Evolutionary conservation across 2,797 vertebrate species (phyloP).

Genomic region (Melanotaenia nigrans): DNA sequence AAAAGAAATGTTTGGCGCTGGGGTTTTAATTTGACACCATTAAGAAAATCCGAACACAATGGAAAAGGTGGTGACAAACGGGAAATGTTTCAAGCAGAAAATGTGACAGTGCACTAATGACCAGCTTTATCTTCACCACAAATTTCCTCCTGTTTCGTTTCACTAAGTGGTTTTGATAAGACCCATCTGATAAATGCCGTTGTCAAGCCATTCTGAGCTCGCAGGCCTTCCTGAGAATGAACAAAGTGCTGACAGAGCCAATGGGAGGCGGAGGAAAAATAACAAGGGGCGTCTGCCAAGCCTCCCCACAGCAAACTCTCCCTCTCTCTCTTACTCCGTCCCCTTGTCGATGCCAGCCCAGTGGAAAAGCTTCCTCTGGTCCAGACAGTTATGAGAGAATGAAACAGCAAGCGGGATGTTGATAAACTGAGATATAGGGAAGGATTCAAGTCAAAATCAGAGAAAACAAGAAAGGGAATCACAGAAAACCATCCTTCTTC

Average conservation of each 20-base stretch:
- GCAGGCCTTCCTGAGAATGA: constrained; percentile 57
- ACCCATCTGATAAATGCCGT: constrained; percentile 49
- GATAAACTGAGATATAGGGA: constrained; percentile 66
- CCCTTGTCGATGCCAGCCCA: constrained; percentile 69
- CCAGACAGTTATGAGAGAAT: constrained; percentile 74
- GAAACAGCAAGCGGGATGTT: constrained; percentile 54
- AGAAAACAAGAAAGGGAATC: constrained; percentile 30
- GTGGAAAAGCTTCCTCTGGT: constrained; percentile 78
- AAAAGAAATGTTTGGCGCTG: constrained; percentile 51
- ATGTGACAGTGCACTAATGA: constrained; percentile 5
- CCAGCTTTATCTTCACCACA: neutral
- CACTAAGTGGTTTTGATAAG: constrained; percentile 59
- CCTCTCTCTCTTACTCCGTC: constrained; percentile 45
- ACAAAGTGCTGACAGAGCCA: constrained; percentile 76
- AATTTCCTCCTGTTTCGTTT: constrained; percentile 20
- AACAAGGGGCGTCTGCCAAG: constrained; percentile 78
- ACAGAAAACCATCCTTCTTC: constrained; percentile 8
- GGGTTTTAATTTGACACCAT: constrained; percentile 41
- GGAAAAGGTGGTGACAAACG: constrained; percentile 11
- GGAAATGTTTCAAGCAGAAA: constrained; percentile 7
- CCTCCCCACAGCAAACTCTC: constrained; percentile 60
- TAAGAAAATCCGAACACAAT: constrained; percentile 23
- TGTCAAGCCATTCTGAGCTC: constrained; percentile 51
- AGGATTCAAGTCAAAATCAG: constrained; percentile 53
- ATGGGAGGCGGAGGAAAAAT: constrained; percentile 80